Percentiles rank a stretch among this genome's conserved stretches.
phyloP scores from a whole-genome alignment of 1,140 invertebrate species.

The Drosophila pandora region DNA sequence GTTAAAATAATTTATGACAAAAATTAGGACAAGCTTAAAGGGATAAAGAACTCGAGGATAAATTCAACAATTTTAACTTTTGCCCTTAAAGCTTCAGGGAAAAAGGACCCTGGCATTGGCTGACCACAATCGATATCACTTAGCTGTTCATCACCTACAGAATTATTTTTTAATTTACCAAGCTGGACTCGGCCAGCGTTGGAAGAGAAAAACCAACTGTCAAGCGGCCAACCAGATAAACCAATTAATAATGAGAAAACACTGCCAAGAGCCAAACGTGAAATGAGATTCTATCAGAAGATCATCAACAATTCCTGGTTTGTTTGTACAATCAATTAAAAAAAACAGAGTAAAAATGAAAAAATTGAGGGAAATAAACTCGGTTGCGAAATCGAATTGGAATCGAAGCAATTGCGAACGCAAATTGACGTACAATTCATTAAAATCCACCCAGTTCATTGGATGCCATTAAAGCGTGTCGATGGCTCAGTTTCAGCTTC shows the following conservation, averaged over 20 bases:
- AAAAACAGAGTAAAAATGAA: slow-evolving; percentile 29
- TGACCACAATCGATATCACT: slow-evolving; percentile 47
- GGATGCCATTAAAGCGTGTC: slow-evolving; percentile 60
- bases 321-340: slow-evolving; percentile 68
- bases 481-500: slow-evolving; percentile 30
- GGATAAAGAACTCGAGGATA: not conserved
- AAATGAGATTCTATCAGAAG: slow-evolving; percentile 51
- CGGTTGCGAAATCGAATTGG: slow-evolving; percentile 49
- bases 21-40: not conserved
- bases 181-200: slow-evolving; percentile 4
- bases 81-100: not conserved
- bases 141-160: slow-evolving; percentile 42
- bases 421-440: slow-evolving; percentile 75
- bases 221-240: slow-evolving; percentile 46
- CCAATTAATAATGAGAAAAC: slow-evolving; percentile 66
- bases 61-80: not conserved
- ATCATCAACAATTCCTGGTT: slow-evolving; percentile 37
- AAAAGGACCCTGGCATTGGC: slow-evolving; percentile 10
- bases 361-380: slow-evolving; percentile 19
- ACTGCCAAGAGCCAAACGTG: slow-evolving; percentile 48
- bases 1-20: slow-evolving; percentile 1
- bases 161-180: slow-evolving; percentile 35
- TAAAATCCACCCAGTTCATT: slow-evolving; percentile 68
- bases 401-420: slow-evolving; percentile 63
- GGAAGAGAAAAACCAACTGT: slow-evolving; percentile 29